Conservation (phyloP, 2,888 invertebrate species). For the Drosophila barbarae region DNA sequence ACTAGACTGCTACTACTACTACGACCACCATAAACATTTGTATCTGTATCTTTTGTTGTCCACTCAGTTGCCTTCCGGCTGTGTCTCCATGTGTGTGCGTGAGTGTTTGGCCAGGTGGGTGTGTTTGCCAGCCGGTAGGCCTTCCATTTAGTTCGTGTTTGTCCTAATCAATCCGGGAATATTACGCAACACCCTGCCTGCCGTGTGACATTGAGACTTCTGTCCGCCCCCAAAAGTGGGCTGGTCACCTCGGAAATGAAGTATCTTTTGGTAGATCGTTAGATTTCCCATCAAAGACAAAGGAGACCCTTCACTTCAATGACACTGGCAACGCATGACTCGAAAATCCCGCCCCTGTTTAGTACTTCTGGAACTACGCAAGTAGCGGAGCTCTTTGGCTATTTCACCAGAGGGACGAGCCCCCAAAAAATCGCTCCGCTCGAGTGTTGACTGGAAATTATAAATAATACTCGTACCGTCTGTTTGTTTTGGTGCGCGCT, state of each 20-base stretch:
- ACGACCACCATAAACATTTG: constrained; percentile 9
- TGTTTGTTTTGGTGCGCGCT: constrained; percentile 36
- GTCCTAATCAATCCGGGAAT: constrained; percentile 12
- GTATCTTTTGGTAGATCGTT: not conserved
- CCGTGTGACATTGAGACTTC: constrained; percentile 29
- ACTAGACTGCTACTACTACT: constrained; percentile 9
- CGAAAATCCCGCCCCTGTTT: constrained; percentile 4
- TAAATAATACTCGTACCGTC: constrained; percentile 35
- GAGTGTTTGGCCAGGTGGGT: constrained; percentile 26
- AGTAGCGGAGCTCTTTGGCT: constrained; percentile 21
- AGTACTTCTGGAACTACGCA: constrained; percentile 10
- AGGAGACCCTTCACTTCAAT: constrained; percentile 29
- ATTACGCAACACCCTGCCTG: constrained; percentile 22
- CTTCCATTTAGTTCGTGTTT: constrained; percentile 1
- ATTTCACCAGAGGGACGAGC: constrained; percentile 71
- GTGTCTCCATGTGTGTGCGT: not conserved
- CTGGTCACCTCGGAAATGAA: constrained; percentile 22
- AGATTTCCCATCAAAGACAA: constrained; percentile 3
- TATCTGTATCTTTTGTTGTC: constrained; percentile 28
- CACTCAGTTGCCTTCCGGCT: constrained; percentile 57
- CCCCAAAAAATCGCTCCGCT: constrained; percentile 56
- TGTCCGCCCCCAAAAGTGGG: constrained; percentile 23
- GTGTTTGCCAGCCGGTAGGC: constrained; percentile 14
- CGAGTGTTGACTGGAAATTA: constrained; percentile 27
- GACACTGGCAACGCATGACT: constrained; percentile 12